Percentiles rank a stretch among this genome's conserved stretches.
These are phyloP conservation scores for Phoxinus dragarum DNA, from an alignment of 2,797 vertebrate genomes.

Conservation along the genomic window DNA sequence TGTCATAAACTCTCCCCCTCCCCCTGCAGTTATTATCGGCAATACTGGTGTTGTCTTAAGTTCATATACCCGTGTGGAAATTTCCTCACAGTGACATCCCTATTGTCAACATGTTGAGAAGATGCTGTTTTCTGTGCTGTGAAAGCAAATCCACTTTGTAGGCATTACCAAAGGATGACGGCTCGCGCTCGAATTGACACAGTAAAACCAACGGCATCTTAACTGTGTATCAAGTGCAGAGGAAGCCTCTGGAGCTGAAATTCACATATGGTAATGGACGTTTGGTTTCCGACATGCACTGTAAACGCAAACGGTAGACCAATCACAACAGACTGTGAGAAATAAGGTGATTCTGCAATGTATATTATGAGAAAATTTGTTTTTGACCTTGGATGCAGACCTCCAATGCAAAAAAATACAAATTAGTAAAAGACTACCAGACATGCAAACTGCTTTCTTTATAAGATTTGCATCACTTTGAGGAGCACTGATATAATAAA, in stretches of 20 bases:
- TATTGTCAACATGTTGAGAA: background rate
- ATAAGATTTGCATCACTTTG: background rate
- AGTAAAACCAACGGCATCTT: background rate
- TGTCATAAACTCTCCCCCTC: too few relatives aligned
- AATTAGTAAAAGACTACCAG: background rate
- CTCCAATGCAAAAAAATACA: background rate
- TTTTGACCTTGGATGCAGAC: background rate
- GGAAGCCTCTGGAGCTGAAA: background rate
- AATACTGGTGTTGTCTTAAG: too few relatives aligned
- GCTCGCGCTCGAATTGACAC: background rate
- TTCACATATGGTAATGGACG: background rate
- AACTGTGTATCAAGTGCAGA: background rate
- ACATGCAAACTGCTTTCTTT: background rate
- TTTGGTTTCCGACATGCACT: background rate
- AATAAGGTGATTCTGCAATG: background rate
- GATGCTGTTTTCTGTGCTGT: background rate
- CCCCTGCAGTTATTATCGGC: too few relatives aligned
- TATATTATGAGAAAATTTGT: background rate
- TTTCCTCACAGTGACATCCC: too few relatives aligned
- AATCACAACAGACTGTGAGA: background rate
- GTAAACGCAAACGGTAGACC: background rate
- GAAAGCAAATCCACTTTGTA: background rate
- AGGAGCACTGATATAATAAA: background rate
- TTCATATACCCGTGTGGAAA: too few relatives aligned
- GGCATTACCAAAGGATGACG: background rate